These are phyloP conservation scores for Esox masquinongy DNA, from an alignment of 2,797 vertebrate species.

Conservation along the genomic window DNA sequence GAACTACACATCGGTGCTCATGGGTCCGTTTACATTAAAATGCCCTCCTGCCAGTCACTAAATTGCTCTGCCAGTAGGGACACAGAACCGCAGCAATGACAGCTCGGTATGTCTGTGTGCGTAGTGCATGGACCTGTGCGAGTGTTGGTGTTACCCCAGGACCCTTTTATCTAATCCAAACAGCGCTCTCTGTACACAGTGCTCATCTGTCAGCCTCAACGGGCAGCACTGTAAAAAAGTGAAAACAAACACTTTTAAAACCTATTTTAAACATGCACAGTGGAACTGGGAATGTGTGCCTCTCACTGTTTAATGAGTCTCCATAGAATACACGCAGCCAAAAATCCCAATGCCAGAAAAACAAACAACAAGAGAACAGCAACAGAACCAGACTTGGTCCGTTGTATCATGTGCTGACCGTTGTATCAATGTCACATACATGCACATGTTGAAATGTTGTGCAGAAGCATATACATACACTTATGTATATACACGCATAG, in stretches of 20 bases:
- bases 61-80: constrained; percentile 64
- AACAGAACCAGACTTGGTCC: constrained; percentile 32
- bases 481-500: constrained; percentile 15
- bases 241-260: neutral
- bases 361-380: constrained; percentile 33
- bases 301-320: constrained; percentile 67
- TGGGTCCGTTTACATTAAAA: neutral
- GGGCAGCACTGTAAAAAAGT: constrained; percentile 34
- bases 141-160: constrained; percentile 59
- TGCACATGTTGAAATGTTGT: neutral
- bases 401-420: constrained; percentile 27
- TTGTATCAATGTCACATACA: neutral
- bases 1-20: too few species aligned
- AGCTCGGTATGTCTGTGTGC: constrained; percentile 1
- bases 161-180: constrained; percentile 60
- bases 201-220: constrained; percentile 43
- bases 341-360: constrained; percentile 54
- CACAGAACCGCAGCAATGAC: neutral
- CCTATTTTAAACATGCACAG: neutral
- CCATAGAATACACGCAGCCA: constrained; percentile 36
- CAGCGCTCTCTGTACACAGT: constrained; percentile 39
- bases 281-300: constrained; percentile 48
- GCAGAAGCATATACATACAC: constrained; percentile 6
- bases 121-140: constrained; percentile 51
- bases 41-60: constrained; percentile 58